Evolutionary conservation across 30 jellyfish, hydroid and myxozoan genomes (phyloP).

Genomic region (Aurelia coerulea): DNA sequence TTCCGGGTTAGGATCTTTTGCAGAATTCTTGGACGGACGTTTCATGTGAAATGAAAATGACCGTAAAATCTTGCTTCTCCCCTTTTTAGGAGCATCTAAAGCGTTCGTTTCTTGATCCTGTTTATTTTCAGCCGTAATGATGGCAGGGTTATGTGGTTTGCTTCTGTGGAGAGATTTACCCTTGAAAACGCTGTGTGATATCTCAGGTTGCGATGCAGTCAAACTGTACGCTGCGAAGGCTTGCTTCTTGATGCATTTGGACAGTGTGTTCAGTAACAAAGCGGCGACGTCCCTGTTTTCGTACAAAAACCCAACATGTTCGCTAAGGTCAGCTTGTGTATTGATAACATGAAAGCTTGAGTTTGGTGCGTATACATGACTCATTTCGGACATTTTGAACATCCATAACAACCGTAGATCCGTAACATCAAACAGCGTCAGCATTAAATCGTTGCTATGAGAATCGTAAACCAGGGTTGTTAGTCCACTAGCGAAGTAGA

Average conservation of each 20-base stretch:
- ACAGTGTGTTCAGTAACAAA: constrained; percentile 52
- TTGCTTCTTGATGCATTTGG: neutral
- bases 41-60: constrained; percentile 42
- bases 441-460: constrained; percentile 18
- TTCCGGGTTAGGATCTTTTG: neutral
- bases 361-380: constrained; percentile 72
- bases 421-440: constrained; percentile 55
- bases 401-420: constrained; percentile 72
- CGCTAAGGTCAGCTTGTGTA: constrained; percentile 54
- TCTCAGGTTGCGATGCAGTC: neutral
- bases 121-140: too few relatives aligned
- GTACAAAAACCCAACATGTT: constrained; percentile 83
- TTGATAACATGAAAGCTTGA: constrained; percentile 74
- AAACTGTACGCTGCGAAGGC: neutral
- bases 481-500: constrained; percentile 76
- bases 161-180: too few relatives aligned
- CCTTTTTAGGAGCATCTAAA: constrained; percentile 8
- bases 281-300: constrained; percentile 77
- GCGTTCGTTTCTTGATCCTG: too few relatives aligned
- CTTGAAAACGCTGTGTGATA: too few relatives aligned
- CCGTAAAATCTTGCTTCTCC: constrained; percentile 45
- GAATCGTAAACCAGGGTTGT: constrained; percentile 69
- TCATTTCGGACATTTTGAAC: constrained; percentile 48
- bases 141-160: too few relatives aligned
- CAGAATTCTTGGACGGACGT: constrained; percentile 10